phyloP scores from a whole-genome alignment of 2,113 vertebrate genomes.

The Delphinus delphis region DNA sequence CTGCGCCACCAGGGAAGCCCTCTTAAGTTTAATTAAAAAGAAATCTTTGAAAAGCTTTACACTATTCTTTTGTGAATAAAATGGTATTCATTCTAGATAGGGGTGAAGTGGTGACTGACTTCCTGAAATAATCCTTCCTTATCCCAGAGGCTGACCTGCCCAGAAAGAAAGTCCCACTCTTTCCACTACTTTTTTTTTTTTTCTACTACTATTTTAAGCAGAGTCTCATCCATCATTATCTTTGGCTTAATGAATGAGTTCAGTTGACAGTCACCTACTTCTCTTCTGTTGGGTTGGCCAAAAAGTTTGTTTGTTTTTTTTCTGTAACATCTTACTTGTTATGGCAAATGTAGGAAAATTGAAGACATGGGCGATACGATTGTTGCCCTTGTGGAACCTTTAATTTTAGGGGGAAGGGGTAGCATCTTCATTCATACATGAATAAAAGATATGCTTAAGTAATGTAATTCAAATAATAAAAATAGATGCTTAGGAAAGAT shows the following conservation, averaged over 20 bases:
- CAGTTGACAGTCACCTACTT: neutral
- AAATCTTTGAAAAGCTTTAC: neutral
- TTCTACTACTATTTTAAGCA: neutral
- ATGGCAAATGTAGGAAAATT: neutral
- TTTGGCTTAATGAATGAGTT: neutral
- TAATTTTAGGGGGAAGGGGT: neutral
- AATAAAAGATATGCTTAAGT: neutral
- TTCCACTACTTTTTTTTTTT: neutral
- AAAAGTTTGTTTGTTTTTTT: too few relatives aligned
- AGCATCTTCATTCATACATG: neutral
- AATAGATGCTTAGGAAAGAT: neutral
- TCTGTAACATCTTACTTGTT: neutral
- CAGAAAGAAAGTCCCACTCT: neutral
- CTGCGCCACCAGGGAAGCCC: too few relatives aligned
- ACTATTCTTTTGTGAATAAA: neutral
- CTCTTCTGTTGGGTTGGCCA: neutral
- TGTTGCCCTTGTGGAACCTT: neutral
- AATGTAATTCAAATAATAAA: neutral
- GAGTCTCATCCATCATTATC: neutral
- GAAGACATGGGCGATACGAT: neutral
- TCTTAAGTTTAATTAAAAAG: neutral
- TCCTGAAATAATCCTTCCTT: neutral
- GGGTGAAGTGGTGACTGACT: neutral
- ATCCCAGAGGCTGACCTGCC: neutral
- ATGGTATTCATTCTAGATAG: neutral